A percentile compares a stretch with the other conserved stretches of the same genome.
Conservation (phyloP, 2,797 vertebrate genomes). For the Sibirionetta formosa region DNA sequence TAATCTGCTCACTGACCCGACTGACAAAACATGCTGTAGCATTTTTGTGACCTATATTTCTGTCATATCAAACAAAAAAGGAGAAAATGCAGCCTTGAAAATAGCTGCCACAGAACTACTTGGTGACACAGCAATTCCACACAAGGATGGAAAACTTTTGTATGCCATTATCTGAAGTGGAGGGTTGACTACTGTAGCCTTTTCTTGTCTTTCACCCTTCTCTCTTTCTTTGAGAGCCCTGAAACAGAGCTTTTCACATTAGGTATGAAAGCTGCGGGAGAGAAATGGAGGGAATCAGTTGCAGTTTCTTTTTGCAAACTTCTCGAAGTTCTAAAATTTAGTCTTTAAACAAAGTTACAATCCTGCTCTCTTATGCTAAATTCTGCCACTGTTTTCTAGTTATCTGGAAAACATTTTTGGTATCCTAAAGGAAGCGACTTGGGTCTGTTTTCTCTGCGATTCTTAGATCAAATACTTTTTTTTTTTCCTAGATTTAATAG, state of each 20-base stretch:
- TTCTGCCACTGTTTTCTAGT: neutral
- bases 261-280: neutral
- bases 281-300: neutral
- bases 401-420: neutral
- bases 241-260: neutral
- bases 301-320: neutral
- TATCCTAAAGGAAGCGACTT: neutral
- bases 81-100: neutral
- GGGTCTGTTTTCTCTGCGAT: neutral
- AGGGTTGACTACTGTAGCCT: neutral
- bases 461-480: neutral
- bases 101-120: neutral
- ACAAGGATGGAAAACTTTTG: neutral
- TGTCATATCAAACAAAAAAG: neutral
- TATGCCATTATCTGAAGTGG: neutral
- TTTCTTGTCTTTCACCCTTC: neutral
- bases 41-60: neutral
- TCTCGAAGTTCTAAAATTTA: neutral
- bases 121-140: neutral
- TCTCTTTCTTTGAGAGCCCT: neutral
- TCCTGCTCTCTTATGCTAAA: neutral
- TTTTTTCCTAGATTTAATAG: neutral
- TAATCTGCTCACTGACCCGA: neutral
- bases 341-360: neutral
- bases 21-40: neutral